These are phyloP conservation scores for Argopecten irradians DNA, from an alignment of 1,140 invertebrate genomes.

Conservation along the genomic window DNA sequence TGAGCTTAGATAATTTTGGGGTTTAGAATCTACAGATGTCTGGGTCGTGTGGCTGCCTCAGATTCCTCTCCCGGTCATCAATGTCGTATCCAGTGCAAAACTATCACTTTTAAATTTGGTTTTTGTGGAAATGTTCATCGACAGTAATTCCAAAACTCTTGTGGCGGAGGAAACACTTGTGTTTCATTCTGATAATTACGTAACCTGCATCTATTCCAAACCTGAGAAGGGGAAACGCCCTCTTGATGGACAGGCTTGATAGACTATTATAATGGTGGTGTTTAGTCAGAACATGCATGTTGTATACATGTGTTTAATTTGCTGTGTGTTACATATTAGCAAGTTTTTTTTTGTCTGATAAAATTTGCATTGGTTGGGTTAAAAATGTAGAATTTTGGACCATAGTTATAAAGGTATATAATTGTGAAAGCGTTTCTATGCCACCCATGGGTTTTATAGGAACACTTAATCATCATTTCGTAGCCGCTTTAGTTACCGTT, in stretches of 20 bases:
- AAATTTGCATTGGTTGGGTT: background rate
- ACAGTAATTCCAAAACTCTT: background rate
- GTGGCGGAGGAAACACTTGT: background rate
- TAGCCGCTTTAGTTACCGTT: background rate
- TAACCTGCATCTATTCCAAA: slow-evolving; percentile 4
- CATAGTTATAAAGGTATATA: background rate
- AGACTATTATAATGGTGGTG: background rate
- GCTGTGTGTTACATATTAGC: background rate
- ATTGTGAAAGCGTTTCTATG: background rate
- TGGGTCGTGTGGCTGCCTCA: background rate
- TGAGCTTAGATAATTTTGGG: background rate
- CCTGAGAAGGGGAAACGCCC: background rate
- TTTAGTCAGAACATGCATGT: background rate
- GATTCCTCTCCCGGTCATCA: too few species aligned
- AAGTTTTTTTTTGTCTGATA: background rate
- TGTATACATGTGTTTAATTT: background rate
- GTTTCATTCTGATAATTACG: background rate
- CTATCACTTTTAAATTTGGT: background rate
- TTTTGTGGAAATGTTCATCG: slow-evolving; percentile 3
- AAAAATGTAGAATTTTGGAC: background rate
- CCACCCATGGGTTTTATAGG: background rate
- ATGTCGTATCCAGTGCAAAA: background rate
- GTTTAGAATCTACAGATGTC: background rate
- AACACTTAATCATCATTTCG: background rate
- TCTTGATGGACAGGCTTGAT: background rate